Percentiles rank a stretch among this genome's conserved stretches.
Conservation (phyloP, 2,113 vertebrate species). For the Thinocorus orbignyianus region DNA sequence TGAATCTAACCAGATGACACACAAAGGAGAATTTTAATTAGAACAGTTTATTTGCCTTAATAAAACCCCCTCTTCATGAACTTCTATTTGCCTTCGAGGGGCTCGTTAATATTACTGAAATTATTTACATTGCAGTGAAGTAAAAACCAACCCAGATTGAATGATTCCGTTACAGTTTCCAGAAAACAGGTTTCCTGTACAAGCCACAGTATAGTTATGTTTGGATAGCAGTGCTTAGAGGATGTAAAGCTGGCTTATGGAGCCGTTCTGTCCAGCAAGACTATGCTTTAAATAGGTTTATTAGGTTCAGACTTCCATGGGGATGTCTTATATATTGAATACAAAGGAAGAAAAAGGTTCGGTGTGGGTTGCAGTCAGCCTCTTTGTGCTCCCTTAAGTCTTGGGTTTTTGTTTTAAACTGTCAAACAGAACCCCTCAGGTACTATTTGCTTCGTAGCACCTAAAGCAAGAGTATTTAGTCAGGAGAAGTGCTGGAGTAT, state of each 20-base stretch:
- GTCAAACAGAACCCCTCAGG: not conserved
- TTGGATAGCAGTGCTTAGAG: slow-evolving; percentile 59
- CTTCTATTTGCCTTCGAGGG: slow-evolving; percentile 62
- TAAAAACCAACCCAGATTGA: slow-evolving; percentile 54
- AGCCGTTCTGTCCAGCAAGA: slow-evolving; percentile 44
- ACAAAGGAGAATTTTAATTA: slow-evolving; percentile 67
- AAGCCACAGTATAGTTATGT: slow-evolving; percentile 65
- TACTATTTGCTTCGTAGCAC: slow-evolving; percentile 14
- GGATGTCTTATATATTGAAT: slow-evolving; percentile 32
- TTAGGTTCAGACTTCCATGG: slow-evolving; percentile 49
- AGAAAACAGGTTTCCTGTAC: slow-evolving; percentile 60
- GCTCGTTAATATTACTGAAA: slow-evolving; percentile 66
- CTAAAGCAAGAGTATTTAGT: slow-evolving; percentile 3
- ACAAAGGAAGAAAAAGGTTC: slow-evolving; percentile 44
- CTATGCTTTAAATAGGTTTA: slow-evolving; percentile 58
- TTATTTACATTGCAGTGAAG: slow-evolving; percentile 73
- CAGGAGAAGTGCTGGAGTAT: slow-evolving; percentile 30
- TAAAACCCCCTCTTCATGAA: slow-evolving; percentile 68
- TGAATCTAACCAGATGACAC: slow-evolving; percentile 67
- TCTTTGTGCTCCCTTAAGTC: slow-evolving; percentile 31
- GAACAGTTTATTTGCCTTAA: slow-evolving; percentile 69
- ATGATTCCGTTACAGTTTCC: slow-evolving; percentile 57
- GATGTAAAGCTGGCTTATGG: slow-evolving; percentile 50
- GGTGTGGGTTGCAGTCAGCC: slow-evolving; percentile 24
- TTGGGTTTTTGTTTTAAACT: slow-evolving; percentile 1